A percentile compares a stretch with the other conserved stretches of the same genome.
These are phyloP conservation scores for Cantharis nigra DNA, from an alignment of 2,888 invertebrate genomes.

Conservation along the genomic window DNA sequence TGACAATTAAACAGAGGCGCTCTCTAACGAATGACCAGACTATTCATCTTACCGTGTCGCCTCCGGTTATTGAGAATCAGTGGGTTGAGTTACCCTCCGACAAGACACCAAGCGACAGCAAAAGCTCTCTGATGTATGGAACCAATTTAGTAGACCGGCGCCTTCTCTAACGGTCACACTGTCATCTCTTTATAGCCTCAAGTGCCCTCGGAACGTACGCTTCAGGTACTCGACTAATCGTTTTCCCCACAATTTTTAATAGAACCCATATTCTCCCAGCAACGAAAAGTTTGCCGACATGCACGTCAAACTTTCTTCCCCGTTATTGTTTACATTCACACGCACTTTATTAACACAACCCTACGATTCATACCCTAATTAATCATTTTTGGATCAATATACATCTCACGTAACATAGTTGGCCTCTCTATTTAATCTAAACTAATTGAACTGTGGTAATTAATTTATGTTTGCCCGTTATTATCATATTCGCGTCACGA, in stretches of 20 bases:
- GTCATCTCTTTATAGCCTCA: constrained; percentile 17
- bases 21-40: constrained; percentile 36
- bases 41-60: constrained; percentile 46
- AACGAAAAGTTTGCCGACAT: constrained; percentile 1
- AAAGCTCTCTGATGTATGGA: constrained; percentile 50
- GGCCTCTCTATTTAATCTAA: constrained; percentile 3
- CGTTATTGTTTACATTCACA: constrained; percentile 3
- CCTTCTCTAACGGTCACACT: constrained; percentile 35
- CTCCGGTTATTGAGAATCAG: constrained; percentile 47
- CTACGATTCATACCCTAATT: constrained; percentile 12
- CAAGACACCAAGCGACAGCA: constrained; percentile 46
- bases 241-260: background rate
- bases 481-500: background rate
- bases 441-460: constrained; percentile 6
- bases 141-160: constrained; percentile 49
- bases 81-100: constrained; percentile 40
- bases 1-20: constrained; percentile 44
- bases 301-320: constrained; percentile 3
- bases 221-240: background rate
- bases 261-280: background rate
- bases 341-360: constrained; percentile 12
- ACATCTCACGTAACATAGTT: constrained; percentile 4
- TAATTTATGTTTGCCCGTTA: background rate
- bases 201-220: background rate
- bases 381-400: constrained; percentile 6